These are phyloP conservation scores for Tiliqua scincoides DNA, from an alignment of 2,113 vertebrate species.

Conservation along the genomic window DNA sequence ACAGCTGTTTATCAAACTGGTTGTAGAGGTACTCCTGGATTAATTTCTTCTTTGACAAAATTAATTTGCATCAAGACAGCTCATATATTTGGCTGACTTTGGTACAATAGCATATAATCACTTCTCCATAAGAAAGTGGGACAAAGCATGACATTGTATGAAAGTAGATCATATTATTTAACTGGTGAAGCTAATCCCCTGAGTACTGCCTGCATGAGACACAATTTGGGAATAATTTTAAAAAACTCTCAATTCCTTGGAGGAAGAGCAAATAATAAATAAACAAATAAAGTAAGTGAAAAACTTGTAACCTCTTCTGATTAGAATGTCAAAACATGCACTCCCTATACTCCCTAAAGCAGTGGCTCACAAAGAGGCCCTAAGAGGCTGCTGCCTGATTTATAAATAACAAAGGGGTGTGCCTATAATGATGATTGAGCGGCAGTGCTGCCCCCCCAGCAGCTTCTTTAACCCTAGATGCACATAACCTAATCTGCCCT, in stretches of 20 bases:
- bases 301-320: background rate
- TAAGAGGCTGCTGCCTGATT: too few relatives aligned
- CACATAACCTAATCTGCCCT: too few relatives aligned
- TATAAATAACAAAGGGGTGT: too few relatives aligned
- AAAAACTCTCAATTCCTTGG: background rate
- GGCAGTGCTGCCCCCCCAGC: too few relatives aligned
- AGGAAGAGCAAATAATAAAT: background rate
- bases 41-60: background rate
- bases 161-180: background rate
- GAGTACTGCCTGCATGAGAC: background rate
- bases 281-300: background rate
- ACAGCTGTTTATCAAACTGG: background rate
- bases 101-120: background rate
- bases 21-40: background rate
- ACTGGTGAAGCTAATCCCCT: background rate
- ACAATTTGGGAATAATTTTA: background rate
- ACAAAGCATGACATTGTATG: background rate
- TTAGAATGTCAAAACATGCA: background rate
- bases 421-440: too few relatives aligned
- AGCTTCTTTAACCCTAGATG: too few relatives aligned
- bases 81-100: background rate
- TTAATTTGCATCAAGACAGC: background rate
- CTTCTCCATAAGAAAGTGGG: background rate
- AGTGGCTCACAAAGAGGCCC: too few relatives aligned
- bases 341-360: background rate